Percentiles rank a stretch among this genome's conserved stretches.
phyloP scores from a whole-genome alignment of 2,797 vertebrate genomes.

The Catamblyrhynchus diadema region DNA sequence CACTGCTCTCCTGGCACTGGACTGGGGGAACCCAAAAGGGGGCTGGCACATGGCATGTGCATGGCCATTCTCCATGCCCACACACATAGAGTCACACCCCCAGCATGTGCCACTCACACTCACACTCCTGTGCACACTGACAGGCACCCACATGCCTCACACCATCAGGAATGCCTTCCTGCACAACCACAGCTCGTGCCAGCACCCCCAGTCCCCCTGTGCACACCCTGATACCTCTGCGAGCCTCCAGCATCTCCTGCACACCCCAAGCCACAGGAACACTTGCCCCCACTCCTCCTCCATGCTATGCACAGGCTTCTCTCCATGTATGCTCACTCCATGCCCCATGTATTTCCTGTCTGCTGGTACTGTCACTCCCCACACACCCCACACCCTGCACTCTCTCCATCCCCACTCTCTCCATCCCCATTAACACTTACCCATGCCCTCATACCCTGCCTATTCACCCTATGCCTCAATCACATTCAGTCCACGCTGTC shows the following conservation, averaged over 20 bases:
- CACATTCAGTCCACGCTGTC: neutral
- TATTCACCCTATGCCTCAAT: neutral
- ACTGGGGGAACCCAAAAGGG: rapidly evolving
- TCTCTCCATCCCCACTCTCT: neutral
- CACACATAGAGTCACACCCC: neutral
- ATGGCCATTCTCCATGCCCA: neutral
- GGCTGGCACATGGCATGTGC: neutral
- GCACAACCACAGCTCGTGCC: rapidly evolving
- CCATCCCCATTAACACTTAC: neutral
- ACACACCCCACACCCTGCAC: neutral
- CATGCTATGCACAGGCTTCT: neutral
- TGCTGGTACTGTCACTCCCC: neutral
- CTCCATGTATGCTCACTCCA: rapidly evolving
- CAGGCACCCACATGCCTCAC: rapidly evolving
- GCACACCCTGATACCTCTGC: neutral
- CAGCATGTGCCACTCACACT: neutral
- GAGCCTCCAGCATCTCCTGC: neutral
- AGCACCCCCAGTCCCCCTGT: neutral
- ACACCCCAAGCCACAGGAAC: neutral
- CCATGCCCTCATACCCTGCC: neutral
- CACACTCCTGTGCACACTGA: neutral
- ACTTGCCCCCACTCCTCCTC: neutral
- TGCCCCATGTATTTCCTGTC: neutral
- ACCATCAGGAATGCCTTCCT: neutral
- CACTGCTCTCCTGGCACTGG: neutral